Evolutionary conservation across 2,888 invertebrate genomes (phyloP), one percentile per base, ranked within the genome.

Genomic region (Drosophila conformis): DNA sequence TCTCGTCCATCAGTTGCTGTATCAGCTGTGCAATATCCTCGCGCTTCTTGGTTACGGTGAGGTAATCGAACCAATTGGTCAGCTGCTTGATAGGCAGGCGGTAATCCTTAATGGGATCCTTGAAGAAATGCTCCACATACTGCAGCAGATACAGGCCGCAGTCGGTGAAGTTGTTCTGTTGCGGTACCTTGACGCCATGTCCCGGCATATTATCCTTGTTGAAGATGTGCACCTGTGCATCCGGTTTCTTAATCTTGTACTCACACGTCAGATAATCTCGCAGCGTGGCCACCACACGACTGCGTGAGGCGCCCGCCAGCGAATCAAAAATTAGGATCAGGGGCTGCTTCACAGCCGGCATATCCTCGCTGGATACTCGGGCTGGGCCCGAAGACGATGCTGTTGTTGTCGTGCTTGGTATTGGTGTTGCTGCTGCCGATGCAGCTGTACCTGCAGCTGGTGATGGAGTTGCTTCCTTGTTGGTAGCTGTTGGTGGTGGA

Each of bases 301-400:
- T 95, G 89, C 98, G 94, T 51, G 96, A 96, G 3, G 96, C 96
- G 11, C 97, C 96, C 79, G 96, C 96, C 87, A 99, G 93, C 0
- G 99, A 99, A 94, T 99, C 99, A 93, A 99, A 99, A 91, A 99
- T 97, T 71, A 99, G 94, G 90, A 99, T 98, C 92, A 98, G 97
- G 0, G 99, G 98, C 89, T 93, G 93, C 60, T 93, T 93, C 0
- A 82, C 89, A 7, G 87, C 84, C 8, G 87, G 82, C 52, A 84
- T 68, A 18, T 82, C 80, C 1, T 75, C 78, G 38, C 62, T 73
- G 0, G 54, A 18, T 27, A 56, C 69, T 0, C 79, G 71, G 3
- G 75, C 73, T 51, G 76, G 68, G 7, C 78, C 63, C 27, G 65
- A 25, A 10, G 48, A 6, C 1, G 64, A 8, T 25, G 59, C 4